A percentile compares a stretch with the other conserved stretches of the same genome.
Conservation (phyloP, 1,140 invertebrate species). For the Diachasma alloeum region DNA sequence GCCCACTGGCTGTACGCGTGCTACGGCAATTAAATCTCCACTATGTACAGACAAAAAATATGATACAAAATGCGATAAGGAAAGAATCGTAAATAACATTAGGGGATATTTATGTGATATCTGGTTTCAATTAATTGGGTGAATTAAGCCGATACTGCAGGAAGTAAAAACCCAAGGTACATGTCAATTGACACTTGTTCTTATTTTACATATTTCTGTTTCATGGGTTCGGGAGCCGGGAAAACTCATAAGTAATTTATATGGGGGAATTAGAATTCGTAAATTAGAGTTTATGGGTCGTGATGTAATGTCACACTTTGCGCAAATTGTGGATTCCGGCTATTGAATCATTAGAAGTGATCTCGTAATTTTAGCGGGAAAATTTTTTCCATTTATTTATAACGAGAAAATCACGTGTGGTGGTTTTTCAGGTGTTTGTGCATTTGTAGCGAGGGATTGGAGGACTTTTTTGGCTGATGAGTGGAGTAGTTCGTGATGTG, state of each 20-base stretch:
- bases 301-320: background rate
- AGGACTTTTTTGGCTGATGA: background rate
- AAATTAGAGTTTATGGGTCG: background rate
- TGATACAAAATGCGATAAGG: constrained; percentile 16
- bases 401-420: background rate
- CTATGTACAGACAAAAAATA: background rate
- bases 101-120: constrained; percentile 3
- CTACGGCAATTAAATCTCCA: constrained; percentile 1
- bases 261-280: background rate
- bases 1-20: constrained; percentile 6
- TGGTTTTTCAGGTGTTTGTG: too few species aligned
- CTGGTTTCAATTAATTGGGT: constrained; percentile 13
- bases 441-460: too few species aligned
- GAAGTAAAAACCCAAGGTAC: background rate
- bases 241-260: background rate
- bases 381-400: background rate
- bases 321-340: background rate
- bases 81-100: constrained; percentile 19
- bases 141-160: background rate
- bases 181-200: constrained; percentile 8
- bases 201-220: background rate
- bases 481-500: background rate
- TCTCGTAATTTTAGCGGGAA: background rate
- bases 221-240: background rate
- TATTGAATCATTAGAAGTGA: background rate